phyloP scores from a whole-genome alignment of 1,140 invertebrate species.

The Drosophila quadrilineata region DNA sequence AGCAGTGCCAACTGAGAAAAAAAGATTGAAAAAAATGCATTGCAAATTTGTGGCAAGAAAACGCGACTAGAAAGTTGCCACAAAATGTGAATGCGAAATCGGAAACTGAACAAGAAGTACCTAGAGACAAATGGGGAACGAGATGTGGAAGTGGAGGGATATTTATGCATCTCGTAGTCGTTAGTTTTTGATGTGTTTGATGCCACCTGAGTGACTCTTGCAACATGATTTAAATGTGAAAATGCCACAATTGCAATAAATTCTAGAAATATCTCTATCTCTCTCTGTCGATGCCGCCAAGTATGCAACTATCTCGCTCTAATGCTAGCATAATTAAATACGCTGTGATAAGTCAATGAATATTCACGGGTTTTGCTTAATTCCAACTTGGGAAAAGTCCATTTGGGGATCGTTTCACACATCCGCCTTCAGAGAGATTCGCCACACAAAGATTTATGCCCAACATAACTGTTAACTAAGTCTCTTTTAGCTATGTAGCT shows the following conservation, averaged over 20 bases:
- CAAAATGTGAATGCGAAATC: background rate
- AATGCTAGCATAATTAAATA: conserved; percentile 64
- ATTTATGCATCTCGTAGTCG: conserved; percentile 72
- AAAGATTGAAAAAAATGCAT: no score
- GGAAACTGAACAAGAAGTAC: background rate
- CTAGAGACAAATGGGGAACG: conserved; percentile 10
- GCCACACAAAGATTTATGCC: conserved; percentile 46
- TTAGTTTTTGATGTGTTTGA: conserved; percentile 76
- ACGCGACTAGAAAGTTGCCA: conserved; percentile 57
- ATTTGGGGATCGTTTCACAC: conserved; percentile 49
- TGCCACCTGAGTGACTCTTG: conserved; percentile 53
- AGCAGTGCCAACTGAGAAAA: no score
- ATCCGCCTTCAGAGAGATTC: no score
- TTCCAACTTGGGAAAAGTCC: conserved; percentile 46
- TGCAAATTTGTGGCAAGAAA: conserved; percentile 52
- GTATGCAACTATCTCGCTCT: no score
- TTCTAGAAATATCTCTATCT: no score
- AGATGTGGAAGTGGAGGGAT: conserved; percentile 14
- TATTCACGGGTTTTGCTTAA: conserved; percentile 47
- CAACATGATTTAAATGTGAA: conserved; percentile 55
- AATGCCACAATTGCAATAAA: conserved; percentile 11
- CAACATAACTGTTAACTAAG: background rate
- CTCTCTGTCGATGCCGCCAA: no score
- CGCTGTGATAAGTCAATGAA: conserved; percentile 70
- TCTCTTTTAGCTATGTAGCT: no score